phyloP scores from a whole-genome alignment of 2,113 vertebrate genomes.

The Mohoua ochrocephala region DNA sequence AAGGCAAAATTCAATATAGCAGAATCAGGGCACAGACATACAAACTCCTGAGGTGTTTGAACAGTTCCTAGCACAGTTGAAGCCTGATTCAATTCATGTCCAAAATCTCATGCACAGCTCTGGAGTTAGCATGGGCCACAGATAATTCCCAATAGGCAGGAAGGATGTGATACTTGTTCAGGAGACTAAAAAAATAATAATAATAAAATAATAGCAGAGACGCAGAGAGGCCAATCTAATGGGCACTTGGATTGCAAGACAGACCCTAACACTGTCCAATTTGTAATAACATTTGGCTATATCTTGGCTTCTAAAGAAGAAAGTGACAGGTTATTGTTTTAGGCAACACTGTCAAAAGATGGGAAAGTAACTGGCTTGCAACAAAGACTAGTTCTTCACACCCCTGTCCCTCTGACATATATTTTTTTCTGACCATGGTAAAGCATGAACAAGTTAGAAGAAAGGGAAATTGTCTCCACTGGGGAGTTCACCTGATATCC shows the following conservation, averaged over 20 bases:
- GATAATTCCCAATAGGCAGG: neutral
- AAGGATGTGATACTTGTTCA: neutral
- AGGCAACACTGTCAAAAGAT: neutral
- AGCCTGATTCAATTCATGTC: neutral
- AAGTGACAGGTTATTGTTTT: neutral
- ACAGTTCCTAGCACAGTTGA: neutral
- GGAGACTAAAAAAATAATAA: neutral
- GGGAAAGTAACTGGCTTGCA: neutral
- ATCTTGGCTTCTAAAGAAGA: neutral
- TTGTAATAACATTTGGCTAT: neutral
- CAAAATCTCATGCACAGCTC: neutral
- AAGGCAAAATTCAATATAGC: neutral
- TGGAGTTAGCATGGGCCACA: neutral
- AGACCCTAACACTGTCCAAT: neutral
- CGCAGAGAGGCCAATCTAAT: accelerated
- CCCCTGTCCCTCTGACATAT: accelerated
- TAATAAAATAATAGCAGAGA: neutral
- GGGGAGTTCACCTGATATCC: neutral
- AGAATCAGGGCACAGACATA: neutral
- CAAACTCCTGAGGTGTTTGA: neutral
- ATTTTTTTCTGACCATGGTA: neutral
- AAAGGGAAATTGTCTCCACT: neutral
- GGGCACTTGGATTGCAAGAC: neutral
- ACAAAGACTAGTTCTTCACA: neutral
- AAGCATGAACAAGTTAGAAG: neutral